Conservation (phyloP, 2,888 invertebrate species). For the Dynastes tityus region DNA sequence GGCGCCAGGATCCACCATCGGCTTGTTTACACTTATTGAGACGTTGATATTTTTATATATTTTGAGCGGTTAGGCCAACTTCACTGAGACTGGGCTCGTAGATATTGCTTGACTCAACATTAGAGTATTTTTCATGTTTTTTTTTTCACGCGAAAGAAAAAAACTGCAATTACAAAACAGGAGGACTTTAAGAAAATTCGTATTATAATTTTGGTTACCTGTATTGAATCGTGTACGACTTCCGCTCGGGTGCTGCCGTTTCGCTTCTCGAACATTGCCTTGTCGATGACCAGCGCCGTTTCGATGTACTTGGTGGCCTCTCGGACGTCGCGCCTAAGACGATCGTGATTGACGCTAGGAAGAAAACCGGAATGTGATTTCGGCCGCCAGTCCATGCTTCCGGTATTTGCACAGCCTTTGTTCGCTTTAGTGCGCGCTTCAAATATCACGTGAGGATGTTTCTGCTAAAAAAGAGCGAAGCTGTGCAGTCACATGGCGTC, state of each 20-base stretch:
- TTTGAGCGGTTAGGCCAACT: no score
- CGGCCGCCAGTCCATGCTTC: slow-evolving; percentile 82
- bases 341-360: slow-evolving; percentile 69
- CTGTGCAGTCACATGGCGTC: slow-evolving; percentile 67
- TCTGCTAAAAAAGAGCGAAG: slow-evolving; percentile 85
- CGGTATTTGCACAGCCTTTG: slow-evolving; percentile 92
- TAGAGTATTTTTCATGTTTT: no score
- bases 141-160: no score
- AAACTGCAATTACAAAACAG: no score
- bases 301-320: slow-evolving; percentile 96
- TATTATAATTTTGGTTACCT: slow-evolving; percentile 84
- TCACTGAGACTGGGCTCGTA: no score
- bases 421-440: slow-evolving; percentile 92
- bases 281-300: slow-evolving; percentile 95
- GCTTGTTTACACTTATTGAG: no score
- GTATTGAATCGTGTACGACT: slow-evolving; percentile 95
- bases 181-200: no score
- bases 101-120: no score
- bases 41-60: no score
- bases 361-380: slow-evolving; percentile 70
- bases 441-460: slow-evolving; percentile 98
- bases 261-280: slow-evolving; percentile 95
- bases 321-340: slow-evolving; percentile 82
- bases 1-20: no score
- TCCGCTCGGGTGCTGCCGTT: slow-evolving; percentile 91